A percentile compares a stretch with the other conserved stretches of the same genome.
These are phyloP conservation scores for Cyprinodon variegatus DNA, from an alignment of 2,113 vertebrate genomes.

Conservation along the genomic window DNA sequence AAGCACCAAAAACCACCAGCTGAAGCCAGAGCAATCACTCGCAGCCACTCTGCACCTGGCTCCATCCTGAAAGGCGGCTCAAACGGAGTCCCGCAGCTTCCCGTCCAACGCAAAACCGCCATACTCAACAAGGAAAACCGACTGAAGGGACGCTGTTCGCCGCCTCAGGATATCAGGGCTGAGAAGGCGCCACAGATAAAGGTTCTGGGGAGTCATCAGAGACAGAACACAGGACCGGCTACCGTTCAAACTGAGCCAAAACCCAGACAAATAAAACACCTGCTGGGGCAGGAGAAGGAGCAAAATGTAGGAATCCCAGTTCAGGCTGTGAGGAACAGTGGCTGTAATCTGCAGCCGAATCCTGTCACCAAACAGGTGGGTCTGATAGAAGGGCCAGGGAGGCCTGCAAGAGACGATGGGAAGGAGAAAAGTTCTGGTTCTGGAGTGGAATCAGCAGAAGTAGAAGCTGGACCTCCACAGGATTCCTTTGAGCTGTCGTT, in stretches of 20 bases:
- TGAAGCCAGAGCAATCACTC: conserved; percentile 43
- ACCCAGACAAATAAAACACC: not conserved
- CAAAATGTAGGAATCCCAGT: not conserved
- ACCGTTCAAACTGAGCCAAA: not conserved
- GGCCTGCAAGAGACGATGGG: not conserved
- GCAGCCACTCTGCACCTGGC: conserved; percentile 51
- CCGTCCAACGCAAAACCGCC: conserved; percentile 83
- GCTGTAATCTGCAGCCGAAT: conserved; percentile 11
- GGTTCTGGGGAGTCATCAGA: conserved; percentile 70
- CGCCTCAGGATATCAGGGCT: conserved; percentile 46
- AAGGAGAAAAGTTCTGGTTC: conserved; percentile 5
- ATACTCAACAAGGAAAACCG: conserved; percentile 78
- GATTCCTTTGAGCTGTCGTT: conserved; percentile 87
- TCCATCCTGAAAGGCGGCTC: conserved; percentile 49
- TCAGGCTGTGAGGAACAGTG: not conserved
- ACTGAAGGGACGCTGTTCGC: conserved; percentile 46
- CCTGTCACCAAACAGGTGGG: conserved; percentile 49
- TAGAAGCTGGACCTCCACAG: conserved; percentile 38
- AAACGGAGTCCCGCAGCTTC: conserved; percentile 33
- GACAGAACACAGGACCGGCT: conserved; percentile 62
- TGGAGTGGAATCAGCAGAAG: not conserved
- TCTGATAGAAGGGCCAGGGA: not conserved
- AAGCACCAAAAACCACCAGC: conserved; percentile 47
- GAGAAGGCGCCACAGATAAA: conserved; percentile 57
- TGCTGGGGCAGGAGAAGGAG: conserved; percentile 8